Evolutionary conservation across 2,113 vertebrate genomes (phyloP), one percentile per base, ranked within the genome.

Genomic region (Montifringilla adamsi): DNA sequence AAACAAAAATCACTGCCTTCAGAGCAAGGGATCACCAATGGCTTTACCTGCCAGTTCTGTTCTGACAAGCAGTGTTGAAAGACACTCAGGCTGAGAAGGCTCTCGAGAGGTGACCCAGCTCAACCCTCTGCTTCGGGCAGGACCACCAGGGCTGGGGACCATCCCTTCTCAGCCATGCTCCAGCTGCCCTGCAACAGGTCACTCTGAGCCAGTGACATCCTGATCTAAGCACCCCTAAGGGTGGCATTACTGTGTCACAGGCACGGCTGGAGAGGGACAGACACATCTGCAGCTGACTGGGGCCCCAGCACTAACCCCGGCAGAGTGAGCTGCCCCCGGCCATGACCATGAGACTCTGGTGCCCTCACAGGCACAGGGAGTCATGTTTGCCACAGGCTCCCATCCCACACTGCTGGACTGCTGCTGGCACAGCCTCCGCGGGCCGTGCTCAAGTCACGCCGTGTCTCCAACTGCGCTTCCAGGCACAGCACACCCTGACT

Each of bases 351-450:
- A 33, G 21, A 14, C 49, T 50, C 39, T 28, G n/a, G 41, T 12
- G 3, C 28, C 49, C 52, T 35, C 2, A 2, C 53, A 76, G 70
- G 22, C 69, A n/a, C 24, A 5, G 27, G 0, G 30, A 73, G n/a
- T 7, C 59, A 5, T 1, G 0, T 27, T 31, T 33, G 23, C 26
- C 47, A 46, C 1, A 6, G 37, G 23, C 15, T 58, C 2, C 27
- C 39, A 13, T 15, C n/a, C 23, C 50, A 4, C 47, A 1, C 16
- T 0, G 5, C 43, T 15, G 19, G 49, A 14, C 7, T 31, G 58
- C 73, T 62, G 62, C 41, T 49, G 20, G 15, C 8, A 2, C 47
- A 26, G 43, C 33, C 19, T 31, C 3, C 7, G 3, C 2, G 0
- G 68, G 50, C 39, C 22, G 0, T 9, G 49, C 7, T 17, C 31